These are phyloP conservation scores for Donacobius atricapilla DNA, from an alignment of 2,113 vertebrate genomes.

Conservation along the genomic window DNA sequence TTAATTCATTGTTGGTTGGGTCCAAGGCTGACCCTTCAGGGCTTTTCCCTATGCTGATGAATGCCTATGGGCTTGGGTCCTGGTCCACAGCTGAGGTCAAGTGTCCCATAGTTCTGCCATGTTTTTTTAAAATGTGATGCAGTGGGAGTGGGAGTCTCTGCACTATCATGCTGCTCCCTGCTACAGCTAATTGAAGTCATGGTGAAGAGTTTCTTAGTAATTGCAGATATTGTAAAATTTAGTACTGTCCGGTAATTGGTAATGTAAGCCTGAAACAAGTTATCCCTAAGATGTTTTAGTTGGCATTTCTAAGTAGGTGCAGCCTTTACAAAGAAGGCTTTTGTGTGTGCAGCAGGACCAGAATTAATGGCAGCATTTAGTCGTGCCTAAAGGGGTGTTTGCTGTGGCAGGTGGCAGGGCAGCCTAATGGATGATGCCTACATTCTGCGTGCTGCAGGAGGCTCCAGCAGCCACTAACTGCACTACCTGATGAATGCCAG, in stretches of 20 bases:
- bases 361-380: constrained; percentile 31
- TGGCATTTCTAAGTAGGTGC: constrained; percentile 30
- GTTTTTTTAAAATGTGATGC: neutral
- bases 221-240: constrained; percentile 36
- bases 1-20: neutral
- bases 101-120: neutral
- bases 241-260: constrained; percentile 18
- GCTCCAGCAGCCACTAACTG: neutral
- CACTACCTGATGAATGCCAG: neutral
- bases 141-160: neutral
- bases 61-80: neutral
- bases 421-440: neutral
- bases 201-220: constrained; percentile 12
- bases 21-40: neutral
- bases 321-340: constrained; percentile 12
- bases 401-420: constrained; percentile 9
- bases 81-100: neutral
- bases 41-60: neutral
- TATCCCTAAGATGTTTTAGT: constrained; percentile 32
- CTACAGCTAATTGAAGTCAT: constrained; percentile 19
- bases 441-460: neutral
- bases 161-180: neutral
- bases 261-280: constrained; percentile 37
- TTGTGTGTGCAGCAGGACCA: neutral
- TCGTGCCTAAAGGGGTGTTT: neutral